Conservation (phyloP, 2,113 vertebrate genomes). For the Tonatia bakeri region DNA sequence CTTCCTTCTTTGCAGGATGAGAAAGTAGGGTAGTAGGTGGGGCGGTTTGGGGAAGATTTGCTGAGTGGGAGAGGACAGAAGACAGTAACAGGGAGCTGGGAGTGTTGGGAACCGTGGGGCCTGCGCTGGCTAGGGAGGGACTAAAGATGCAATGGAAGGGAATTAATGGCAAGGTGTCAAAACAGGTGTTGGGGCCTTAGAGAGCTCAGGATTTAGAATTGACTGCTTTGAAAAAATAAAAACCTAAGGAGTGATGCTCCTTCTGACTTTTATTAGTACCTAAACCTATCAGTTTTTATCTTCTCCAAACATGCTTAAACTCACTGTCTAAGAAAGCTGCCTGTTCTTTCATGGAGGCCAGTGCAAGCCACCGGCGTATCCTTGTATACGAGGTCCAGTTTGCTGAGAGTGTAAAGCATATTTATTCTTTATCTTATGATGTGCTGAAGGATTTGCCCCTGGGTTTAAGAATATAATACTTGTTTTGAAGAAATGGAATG, state of each 20-base stretch:
- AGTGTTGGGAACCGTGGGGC: accelerated
- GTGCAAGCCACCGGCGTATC: background rate
- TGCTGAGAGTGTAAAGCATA: background rate
- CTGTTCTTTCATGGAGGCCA: background rate
- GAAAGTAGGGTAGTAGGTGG: background rate
- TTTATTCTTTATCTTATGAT: background rate
- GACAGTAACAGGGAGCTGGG: background rate
- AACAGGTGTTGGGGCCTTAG: background rate
- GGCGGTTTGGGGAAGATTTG: background rate
- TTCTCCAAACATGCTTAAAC: background rate
- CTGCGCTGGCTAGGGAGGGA: background rate
- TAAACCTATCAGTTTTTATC: background rate
- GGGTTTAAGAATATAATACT: background rate
- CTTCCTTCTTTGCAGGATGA: background rate
- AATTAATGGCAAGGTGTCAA: background rate
- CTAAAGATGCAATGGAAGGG: background rate
- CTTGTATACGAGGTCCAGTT: background rate
- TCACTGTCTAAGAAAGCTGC: background rate
- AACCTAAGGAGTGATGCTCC: background rate
- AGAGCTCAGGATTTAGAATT: background rate
- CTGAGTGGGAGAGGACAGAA: background rate
- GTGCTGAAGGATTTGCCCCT: background rate
- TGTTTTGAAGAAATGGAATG: background rate
- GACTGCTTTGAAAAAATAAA: background rate
- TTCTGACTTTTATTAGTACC: background rate